Base-by-base conservation (phyloP, 2,113 vertebrate genomes). In the Poecilia latipinna region DNA sequence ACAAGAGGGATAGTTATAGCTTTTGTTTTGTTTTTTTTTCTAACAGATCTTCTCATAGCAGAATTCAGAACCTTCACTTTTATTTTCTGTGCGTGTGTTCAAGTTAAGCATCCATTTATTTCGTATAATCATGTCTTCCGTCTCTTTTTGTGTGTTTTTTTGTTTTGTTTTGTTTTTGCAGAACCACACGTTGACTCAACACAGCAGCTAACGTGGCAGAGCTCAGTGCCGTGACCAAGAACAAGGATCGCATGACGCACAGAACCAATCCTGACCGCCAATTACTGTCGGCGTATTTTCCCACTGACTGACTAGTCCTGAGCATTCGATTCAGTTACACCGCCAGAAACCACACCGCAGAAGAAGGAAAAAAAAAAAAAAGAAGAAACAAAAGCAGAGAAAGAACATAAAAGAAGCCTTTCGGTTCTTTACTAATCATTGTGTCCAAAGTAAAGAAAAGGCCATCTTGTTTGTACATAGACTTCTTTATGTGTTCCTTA, bases 181-280 rank as follows among this genome's bases (percentile, higher is more conserved):
- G 98, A 99, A 99, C 88, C 97, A 99, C 93, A 96, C 97, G 86
- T 96, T 99, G 96, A 99, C 97, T 92, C 97, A 99, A 90, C 98
- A 99, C 94, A 98, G 96, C 97, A 99, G 98, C 95, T 99, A 98
- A 97, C 97, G 90, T 94, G 95, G 90, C 76, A 93, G 91, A 90
- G 88, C 84, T 79, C 24, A 8, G 81, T 92, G 89, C 91, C 91
- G 86, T 88, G 93, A 94, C 92, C 91, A 82, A 95, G 93, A 94
- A 82, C 74, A 79, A 83, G 84, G 77, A 84, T 82, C 80, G 75
- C 72, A 67, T 75, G 84, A 87, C 33, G 85, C 75, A 42, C 64
- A 82, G 77, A 72, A 86, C 69, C 68, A 86, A 80, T 81, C 78
- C 86, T 66, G 80, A 89, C 82, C 86, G 65, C 84, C 92, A 88